Conservation (phyloP, 2,888 invertebrate species). For the Dynastes hyllus region DNA sequence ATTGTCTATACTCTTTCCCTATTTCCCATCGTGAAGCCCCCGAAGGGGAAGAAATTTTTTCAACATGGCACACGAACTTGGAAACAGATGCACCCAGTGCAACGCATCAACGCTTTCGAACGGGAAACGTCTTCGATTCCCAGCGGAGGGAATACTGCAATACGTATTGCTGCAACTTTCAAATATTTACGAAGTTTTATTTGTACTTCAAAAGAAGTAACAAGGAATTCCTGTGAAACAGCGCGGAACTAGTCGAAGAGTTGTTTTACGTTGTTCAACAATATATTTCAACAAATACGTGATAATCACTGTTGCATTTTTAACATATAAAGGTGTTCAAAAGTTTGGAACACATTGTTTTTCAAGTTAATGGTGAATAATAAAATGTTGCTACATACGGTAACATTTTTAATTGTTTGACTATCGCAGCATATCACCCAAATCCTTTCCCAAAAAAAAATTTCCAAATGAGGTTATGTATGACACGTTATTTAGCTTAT, state of each 20-base stretch:
- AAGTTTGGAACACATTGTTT: too few relatives aligned
- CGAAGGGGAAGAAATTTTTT: not conserved
- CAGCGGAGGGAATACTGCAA: slow-evolving; percentile 1
- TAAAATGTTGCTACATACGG: too few relatives aligned
- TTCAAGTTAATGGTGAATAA: not conserved
- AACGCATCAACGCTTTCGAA: slow-evolving; percentile 32
- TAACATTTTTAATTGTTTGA: too few relatives aligned
- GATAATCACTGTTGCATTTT: not conserved
- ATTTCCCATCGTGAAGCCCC: not conserved
- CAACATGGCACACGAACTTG: not conserved
- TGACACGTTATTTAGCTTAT: too few relatives aligned
- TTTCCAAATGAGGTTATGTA: too few relatives aligned
- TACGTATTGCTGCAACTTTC: slow-evolving; percentile 4
- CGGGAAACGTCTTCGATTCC: slow-evolving; percentile 21
- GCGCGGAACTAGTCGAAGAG: not conserved
- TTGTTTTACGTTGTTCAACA: slow-evolving; percentile 7
- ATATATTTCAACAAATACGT: not conserved
- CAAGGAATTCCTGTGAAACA: not conserved
- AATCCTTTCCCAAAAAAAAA: too few relatives aligned
- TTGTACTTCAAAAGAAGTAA: slow-evolving; percentile 16
- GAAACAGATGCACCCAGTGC: slow-evolving; percentile 20
- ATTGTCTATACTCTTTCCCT: not conserved
- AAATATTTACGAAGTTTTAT: slow-evolving; percentile 28
- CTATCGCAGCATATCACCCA: too few relatives aligned
- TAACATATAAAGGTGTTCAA: not conserved